These are phyloP conservation scores for Diuraphis noxia DNA, from an alignment of 1,140 invertebrate species.

Conservation along the genomic window DNA sequence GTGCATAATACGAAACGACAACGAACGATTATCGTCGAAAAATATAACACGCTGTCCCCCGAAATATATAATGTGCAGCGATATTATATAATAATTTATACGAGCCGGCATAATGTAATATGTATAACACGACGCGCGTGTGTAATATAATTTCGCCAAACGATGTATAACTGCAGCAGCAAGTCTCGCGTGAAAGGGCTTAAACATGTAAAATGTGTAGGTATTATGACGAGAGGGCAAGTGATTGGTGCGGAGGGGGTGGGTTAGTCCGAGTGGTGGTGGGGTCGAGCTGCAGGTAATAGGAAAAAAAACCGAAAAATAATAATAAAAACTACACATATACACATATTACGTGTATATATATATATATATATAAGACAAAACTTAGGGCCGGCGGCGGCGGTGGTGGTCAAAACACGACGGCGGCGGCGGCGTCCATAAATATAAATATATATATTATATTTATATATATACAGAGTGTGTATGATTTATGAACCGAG, in stretches of 20 bases:
- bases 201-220: background rate
- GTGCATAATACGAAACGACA: background rate
- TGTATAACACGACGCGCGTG: background rate
- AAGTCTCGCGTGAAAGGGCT: constrained; percentile 29
- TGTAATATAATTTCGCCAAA: background rate
- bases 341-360: no score
- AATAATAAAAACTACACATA: background rate
- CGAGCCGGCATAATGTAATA: background rate
- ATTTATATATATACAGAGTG: background rate
- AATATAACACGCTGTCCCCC: background rate
- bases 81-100: background rate
- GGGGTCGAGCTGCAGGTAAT: background rate
- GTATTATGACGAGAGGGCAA: background rate
- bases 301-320: background rate
- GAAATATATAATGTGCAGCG: background rate
- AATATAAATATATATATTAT: background rate
- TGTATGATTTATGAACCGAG: constrained; percentile 50
- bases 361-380: background rate
- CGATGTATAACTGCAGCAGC: no score
- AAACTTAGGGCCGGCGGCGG: background rate
- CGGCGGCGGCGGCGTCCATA: background rate
- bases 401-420: background rate
- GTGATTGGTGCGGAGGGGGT: background rate
- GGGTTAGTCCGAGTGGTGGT: no score
- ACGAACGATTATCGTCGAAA: background rate